Base-by-base conservation (phyloP, 2,797 vertebrate genomes). In the Pseudochirops corinnae region DNA sequence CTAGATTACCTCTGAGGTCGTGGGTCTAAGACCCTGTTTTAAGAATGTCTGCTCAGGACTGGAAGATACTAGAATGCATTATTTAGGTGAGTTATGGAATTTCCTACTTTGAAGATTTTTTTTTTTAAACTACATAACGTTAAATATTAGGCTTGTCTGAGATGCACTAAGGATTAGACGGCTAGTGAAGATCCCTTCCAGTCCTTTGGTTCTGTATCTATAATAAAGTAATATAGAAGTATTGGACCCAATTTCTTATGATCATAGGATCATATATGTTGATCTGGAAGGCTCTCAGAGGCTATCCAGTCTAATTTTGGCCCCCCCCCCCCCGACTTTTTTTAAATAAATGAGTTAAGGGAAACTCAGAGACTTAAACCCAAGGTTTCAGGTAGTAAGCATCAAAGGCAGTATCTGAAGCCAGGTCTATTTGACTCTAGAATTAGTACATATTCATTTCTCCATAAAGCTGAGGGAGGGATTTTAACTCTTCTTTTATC, bases 401-500 rank as follows among this genome's bases (percentile, higher is more conserved):
- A 46, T 46, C 39, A 50, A 50, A 87, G 21, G 67, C 1, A 46
- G n/a, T 39, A 26, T 26, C 74, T 26, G 39, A 87, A 28, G 10
- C 74, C 39, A 87, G 39, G 7, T 82, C 74, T 1, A 3, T 87
- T 82, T 26, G 24, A 26, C 7, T 87, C 74, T 50, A 50, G 39
- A 87, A 87, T 10, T 50, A 26, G 39, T 87, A 46, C 9, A 46
- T 24, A 87, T 87, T 46, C 9, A 87, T 28, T 87, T 50, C 74
- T 50, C 74, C 39, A 50, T 46, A 87, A 87, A 87, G 24, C 24
- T 87, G 39, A 95, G 50, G 57, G 67, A 62, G 82, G 4, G 93
- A 28, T 55, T 93, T 96, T 92, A 91, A 92, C 82, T 93, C 57
- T 56, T 95, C 67, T 90, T 0, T 90, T 95, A 56, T 11, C 0